These are phyloP conservation scores for Ivindomyrus marchei DNA, from an alignment of 2,113 vertebrate species.

Conservation along the genomic window DNA sequence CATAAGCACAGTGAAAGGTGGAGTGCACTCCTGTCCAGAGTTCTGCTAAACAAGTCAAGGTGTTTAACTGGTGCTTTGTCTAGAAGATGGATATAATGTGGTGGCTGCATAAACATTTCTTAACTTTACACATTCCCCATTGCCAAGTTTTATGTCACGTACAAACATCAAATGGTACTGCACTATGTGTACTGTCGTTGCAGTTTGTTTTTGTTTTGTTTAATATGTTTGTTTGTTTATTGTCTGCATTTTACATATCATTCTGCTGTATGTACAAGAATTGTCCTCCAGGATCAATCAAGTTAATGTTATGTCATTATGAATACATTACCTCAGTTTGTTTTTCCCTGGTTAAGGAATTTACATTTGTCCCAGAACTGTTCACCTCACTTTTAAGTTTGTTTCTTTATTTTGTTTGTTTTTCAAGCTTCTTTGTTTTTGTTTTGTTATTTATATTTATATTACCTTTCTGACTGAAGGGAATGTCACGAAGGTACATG, in stretches of 20 bases:
- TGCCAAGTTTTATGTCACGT: not conserved
- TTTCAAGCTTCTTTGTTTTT: not conserved
- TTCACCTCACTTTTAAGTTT: not conserved
- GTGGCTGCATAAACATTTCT: not conserved
- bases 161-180: not conserved
- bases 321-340: not conserved
- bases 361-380: not conserved
- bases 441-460: not conserved
- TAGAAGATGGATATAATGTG: not conserved
- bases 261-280: not conserved
- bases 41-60: not conserved
- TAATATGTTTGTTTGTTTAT: not conserved
- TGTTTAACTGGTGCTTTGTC: not conserved
- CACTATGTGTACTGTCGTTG: not conserved
- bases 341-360: not conserved
- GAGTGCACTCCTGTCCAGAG: not conserved
- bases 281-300: not conserved
- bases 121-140: not conserved
- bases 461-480: not conserved
- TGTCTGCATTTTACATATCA: not conserved
- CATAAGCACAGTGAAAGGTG: not conserved
- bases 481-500: not conserved
- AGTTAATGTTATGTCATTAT: not conserved
- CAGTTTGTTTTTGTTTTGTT: not conserved
- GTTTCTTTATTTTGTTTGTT: not conserved